A percentile compares a stretch with the other conserved stretches of the same genome.
phyloP scores from a whole-genome alignment of 1,140 invertebrate genomes.

The Drosophila grimshawi region DNA sequence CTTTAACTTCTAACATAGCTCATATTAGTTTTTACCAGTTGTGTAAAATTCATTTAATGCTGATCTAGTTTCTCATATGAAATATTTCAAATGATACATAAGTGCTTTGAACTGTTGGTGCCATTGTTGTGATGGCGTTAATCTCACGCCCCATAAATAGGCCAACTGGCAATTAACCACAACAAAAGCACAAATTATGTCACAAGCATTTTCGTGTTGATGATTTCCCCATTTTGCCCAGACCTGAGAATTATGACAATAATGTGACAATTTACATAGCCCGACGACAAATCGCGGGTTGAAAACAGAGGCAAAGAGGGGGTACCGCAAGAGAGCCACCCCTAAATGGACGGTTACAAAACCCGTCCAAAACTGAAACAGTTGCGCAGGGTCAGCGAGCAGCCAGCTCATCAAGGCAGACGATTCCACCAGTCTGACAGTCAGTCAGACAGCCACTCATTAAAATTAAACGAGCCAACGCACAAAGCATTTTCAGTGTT shows the following conservation, averaged over 20 bases:
- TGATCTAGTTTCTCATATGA: neutral
- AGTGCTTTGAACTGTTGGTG: neutral
- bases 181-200: conserved; percentile 79
- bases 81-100: neutral
- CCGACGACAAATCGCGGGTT: conserved; percentile 64
- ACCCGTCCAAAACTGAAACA: conserved; percentile 68
- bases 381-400: conserved; percentile 58
- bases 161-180: conserved; percentile 69
- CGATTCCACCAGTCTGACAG: conserved; percentile 21
- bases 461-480: conserved; percentile 79
- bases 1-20: too few relatives aligned
- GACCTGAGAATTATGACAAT: conserved; percentile 73
- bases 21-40: too few relatives aligned
- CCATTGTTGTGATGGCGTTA: conserved; percentile 23
- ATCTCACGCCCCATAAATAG: conserved; percentile 53
- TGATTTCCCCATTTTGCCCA: conserved; percentile 68
- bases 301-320: conserved; percentile 15
- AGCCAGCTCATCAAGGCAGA: conserved; percentile 33
- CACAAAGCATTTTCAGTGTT: conserved; percentile 42
- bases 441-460: conserved; percentile 52
- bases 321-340: conserved; percentile 42
- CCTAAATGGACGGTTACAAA: conserved; percentile 46
- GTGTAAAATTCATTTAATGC: neutral
- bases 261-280: conserved; percentile 81
- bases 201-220: conserved; percentile 68